Base-by-base conservation (phyloP, 2,888 invertebrate genomes). In the Hyppa rectilinea region DNA sequence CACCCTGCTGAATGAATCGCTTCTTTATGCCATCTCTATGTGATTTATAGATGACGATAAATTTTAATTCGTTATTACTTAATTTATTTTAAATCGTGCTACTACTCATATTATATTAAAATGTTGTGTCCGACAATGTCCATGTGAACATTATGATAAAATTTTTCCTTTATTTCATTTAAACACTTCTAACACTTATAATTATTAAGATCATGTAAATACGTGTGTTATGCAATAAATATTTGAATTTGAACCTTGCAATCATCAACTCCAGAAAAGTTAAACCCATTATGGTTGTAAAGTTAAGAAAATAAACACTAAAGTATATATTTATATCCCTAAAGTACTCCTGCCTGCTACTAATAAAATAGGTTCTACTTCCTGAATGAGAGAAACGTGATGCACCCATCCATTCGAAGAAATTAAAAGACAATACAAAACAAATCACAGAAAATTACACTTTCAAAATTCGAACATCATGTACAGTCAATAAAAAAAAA, bases 401-500 rank as follows among this genome's bases (percentile, higher is more conserved):
- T 75, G 52, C 62, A 75, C 52, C 34, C 56, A 62, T 55, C 12
- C 31, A 71, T 2, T 61, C 55, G 5, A 55, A 31, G 10, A 58
- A 73, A 79, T 74, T 47, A 52, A 61, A 67, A 79, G 34, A 65
- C 43, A 61, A 60, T 50, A 76, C 40, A 79, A 79, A 49, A 73
- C 55, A 66, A 79, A 79, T 79, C 66, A 66, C 45, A 74, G 12
- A 61, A 79, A 80, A 76, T 74, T 80, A 76, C 52, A 58, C 67
- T 5, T 76, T 79, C 29, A 26, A 72, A 64, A 65, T 80, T 78
- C 60, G 34, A 80, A 52, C 36, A 68, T 29, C 43, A 45, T 1
- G 81, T 67, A 81, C 78, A 58, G 81, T 59, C 72, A 64, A 31
- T 63, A 56, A 67, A 79, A 78, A n/a, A 77, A 77, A 81, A 7